These are phyloP conservation scores for Hypomecis atomaria DNA, from an alignment of 2,888 invertebrate species.

Conservation along the genomic window DNA sequence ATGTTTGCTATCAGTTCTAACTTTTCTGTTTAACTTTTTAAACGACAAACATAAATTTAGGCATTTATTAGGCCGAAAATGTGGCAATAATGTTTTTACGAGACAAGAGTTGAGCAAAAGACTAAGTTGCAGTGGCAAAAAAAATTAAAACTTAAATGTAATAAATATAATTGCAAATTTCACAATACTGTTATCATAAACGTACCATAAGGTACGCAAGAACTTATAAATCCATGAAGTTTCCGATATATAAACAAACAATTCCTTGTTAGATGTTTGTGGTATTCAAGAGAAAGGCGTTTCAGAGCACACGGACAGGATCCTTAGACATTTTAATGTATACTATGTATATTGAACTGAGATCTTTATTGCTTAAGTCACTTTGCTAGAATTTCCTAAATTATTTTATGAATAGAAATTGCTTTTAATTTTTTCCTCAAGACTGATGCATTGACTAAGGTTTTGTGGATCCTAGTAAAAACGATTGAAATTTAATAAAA, in stretches of 20 bases:
- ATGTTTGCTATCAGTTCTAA: background rate
- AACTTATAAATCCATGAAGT: background rate
- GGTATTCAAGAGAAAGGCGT: slow-evolving; percentile 57
- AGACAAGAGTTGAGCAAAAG: too few species aligned
- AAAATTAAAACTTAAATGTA: too few species aligned
- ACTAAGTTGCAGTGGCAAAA: too few species aligned
- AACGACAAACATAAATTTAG: too few species aligned
- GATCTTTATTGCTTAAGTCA: slow-evolving; percentile 35
- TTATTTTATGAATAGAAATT: slow-evolving; percentile 19
- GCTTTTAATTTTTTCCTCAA: slow-evolving; percentile 6
- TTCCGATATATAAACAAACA: background rate
- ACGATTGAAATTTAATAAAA: background rate
- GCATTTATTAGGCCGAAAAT: too few species aligned
- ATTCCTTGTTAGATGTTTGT: slow-evolving; percentile 48
- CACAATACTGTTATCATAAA: too few species aligned
- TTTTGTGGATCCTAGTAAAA: slow-evolving; percentile 9
- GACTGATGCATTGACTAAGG: slow-evolving; percentile 17
- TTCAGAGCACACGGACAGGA: slow-evolving; percentile 62
- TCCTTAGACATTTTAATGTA: slow-evolving; percentile 31
- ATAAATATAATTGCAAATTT: too few species aligned
- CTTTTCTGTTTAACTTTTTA: too few species aligned
- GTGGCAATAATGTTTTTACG: too few species aligned
- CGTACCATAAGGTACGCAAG: too few species aligned
- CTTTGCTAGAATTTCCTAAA: slow-evolving; percentile 28
- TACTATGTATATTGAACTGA: slow-evolving; percentile 22